Evolutionary conservation across 2,888 invertebrate species (phyloP).

Genomic region (Pseudoips prasinana): DNA sequence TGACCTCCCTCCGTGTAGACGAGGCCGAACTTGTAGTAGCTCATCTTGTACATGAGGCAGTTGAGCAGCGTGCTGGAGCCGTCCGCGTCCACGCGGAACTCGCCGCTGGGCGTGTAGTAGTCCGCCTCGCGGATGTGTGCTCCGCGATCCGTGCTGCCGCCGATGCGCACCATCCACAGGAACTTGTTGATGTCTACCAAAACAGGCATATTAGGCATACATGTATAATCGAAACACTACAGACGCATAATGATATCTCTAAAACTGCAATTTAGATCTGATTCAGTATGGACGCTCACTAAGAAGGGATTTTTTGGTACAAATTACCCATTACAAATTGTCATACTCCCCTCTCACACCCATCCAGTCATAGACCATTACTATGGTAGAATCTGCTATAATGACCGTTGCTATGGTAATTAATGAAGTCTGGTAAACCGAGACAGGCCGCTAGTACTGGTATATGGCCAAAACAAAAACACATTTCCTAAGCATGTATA

Average conservation of each 20-base stretch:
- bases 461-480: too few species aligned
- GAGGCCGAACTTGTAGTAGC: slow-evolving; percentile 98
- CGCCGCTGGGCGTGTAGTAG: slow-evolving; percentile 97
- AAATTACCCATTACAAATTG: too few species aligned
- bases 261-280: too few species aligned
- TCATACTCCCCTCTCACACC: too few species aligned
- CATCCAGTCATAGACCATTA: too few species aligned
- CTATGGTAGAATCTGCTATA: too few species aligned
- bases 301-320: neutral
- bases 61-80: slow-evolving; percentile 95
- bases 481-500: too few species aligned
- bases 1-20: slow-evolving; percentile 96
- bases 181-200: slow-evolving; percentile 97
- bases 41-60: slow-evolving; percentile 99
- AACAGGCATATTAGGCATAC: neutral
- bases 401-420: too few species aligned
- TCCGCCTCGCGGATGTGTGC: slow-evolving; percentile 97
- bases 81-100: slow-evolving; percentile 97
- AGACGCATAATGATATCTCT: too few species aligned
- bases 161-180: slow-evolving; percentile 99
- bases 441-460: too few species aligned
- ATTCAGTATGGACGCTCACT: neutral
- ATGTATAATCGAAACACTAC: too few species aligned
- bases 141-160: slow-evolving; percentile 97
- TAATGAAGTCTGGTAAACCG: too few species aligned